Evolutionary conservation across 2,113 vertebrate species (phyloP).

Genomic region (Cettia cetti): DNA sequence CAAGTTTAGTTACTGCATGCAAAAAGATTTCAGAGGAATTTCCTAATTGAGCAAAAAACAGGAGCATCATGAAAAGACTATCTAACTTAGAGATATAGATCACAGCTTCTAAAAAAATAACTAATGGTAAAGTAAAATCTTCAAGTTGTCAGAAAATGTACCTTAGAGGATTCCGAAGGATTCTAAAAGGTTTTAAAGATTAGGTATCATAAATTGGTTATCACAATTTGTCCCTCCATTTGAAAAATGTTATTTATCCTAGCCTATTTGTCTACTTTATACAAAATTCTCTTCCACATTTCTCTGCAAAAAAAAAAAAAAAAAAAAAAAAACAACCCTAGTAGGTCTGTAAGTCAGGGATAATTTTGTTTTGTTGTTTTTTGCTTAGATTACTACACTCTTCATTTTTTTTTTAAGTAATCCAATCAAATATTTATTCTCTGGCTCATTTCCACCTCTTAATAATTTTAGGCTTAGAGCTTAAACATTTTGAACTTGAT

Average conservation of each 20-base stretch:
- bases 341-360: background rate
- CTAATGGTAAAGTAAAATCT: background rate
- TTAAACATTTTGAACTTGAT: background rate
- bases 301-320: background rate
- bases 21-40: constrained; percentile 14
- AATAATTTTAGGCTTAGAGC: background rate
- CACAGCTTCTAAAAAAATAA: background rate
- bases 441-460: background rate
- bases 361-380: background rate
- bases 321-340: no score
- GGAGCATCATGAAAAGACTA: background rate
- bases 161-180: background rate
- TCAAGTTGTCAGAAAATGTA: constrained; percentile 23
- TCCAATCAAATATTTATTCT: background rate
- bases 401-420: background rate
- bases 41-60: background rate
- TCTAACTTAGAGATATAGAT: background rate
- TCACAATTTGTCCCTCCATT: background rate
- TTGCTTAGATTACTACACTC: background rate
- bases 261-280: background rate
- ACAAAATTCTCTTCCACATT: background rate
- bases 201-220: background rate
- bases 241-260: constrained; percentile 22
- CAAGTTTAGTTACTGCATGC: background rate
- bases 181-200: constrained; percentile 45